Conservation (phyloP, 1,140 invertebrate genomes). For the Drosophila repletoides region DNA sequence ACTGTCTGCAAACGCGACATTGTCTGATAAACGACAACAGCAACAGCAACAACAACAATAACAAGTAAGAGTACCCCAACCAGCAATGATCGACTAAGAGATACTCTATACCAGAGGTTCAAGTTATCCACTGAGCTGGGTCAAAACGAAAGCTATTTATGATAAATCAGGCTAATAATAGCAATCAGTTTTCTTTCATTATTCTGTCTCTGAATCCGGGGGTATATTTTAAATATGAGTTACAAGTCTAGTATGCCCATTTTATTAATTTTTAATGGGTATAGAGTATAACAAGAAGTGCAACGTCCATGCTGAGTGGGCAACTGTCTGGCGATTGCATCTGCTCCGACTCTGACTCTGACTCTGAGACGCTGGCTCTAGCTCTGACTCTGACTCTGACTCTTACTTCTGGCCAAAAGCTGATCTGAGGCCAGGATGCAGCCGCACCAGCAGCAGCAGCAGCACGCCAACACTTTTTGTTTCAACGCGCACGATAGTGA, state of each 20-base stretch:
- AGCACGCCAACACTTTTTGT: constrained; percentile 71
- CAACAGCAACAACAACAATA: constrained; percentile 25
- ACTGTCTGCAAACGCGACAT: constrained; percentile 72
- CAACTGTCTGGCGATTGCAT: constrained; percentile 63
- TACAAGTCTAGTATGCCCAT: no score
- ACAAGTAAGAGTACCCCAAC: constrained; percentile 1
- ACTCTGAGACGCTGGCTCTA: no score
- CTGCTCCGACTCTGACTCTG: constrained; percentile 28
- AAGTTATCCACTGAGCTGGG: no score
- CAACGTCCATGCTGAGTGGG: constrained; percentile 54
- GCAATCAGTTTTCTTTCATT: no score
- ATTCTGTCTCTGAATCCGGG: no score
- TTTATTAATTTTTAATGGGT: no score
- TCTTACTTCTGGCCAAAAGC: constrained; percentile 9
- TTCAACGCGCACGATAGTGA: constrained; percentile 68
- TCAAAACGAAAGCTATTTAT: no score
- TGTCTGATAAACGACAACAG: constrained; percentile 58
- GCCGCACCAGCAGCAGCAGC: constrained; percentile 15
- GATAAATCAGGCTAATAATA: no score
- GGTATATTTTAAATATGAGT: no score
- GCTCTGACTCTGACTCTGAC: constrained; percentile 2
- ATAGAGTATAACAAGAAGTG: constrained; percentile 17
- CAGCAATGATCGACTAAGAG: no score
- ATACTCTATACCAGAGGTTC: no score
- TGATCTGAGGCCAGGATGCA: constrained; percentile 45